Conservation (phyloP, 2,113 vertebrate genomes). For the Epinephelus moara region DNA sequence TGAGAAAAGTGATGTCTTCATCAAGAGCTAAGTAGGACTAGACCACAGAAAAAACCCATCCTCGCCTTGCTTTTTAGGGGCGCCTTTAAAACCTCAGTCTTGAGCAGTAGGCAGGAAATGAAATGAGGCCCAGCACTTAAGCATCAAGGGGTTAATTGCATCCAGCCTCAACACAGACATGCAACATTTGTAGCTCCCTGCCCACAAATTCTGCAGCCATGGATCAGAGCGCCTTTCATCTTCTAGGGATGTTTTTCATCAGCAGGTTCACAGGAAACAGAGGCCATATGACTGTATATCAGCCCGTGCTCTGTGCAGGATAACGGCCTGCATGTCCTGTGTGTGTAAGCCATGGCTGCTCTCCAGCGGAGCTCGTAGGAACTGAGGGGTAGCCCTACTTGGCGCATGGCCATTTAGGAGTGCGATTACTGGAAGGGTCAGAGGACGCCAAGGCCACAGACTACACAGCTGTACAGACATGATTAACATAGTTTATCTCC, state of each 20-base stretch:
- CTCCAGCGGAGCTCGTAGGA: constrained; percentile 45
- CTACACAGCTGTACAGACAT: neutral
- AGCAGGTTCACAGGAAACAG: constrained; percentile 57
- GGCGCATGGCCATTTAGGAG: constrained; percentile 37
- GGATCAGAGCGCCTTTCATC: constrained; percentile 69
- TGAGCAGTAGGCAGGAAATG: constrained; percentile 64
- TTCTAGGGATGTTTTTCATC: constrained; percentile 70
- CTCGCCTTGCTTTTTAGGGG: constrained; percentile 11
- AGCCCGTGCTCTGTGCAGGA: constrained; percentile 27
- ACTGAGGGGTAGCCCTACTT: constrained; percentile 30
- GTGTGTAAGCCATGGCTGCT: constrained; percentile 46
- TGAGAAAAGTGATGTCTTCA: constrained; percentile 4
- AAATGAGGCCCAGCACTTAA: constrained; percentile 62
- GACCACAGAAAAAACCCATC: constrained; percentile 35
- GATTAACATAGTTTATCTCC: neutral
- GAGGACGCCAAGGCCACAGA: constrained; percentile 26
- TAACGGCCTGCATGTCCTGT: constrained; percentile 24
- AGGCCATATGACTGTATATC: constrained; percentile 39
- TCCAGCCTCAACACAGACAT: constrained; percentile 66
- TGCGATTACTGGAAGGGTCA: constrained; percentile 34
- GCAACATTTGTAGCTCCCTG: constrained; percentile 64
- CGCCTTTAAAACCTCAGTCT: constrained; percentile 14
- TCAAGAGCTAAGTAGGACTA: neutral
- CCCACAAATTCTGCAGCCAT: constrained; percentile 51
- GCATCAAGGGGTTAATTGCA: constrained; percentile 69